These are phyloP conservation scores for Bombycilla garrulus DNA, from an alignment of 2,113 vertebrate species.

Conservation along the genomic window DNA sequence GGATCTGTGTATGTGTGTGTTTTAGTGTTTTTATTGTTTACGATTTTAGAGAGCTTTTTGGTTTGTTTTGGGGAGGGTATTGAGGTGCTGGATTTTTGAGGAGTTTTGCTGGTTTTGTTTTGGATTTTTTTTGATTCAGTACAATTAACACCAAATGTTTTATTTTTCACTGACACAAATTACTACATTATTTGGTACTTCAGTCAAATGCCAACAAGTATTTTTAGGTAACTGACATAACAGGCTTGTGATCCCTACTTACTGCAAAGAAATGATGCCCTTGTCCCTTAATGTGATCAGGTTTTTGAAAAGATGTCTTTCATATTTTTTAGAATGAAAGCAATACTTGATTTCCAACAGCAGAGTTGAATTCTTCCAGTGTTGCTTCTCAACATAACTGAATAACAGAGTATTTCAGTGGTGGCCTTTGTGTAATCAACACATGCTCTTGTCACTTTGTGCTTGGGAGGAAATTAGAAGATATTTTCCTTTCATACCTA, in stretches of 20 bases:
- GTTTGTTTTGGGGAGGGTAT: neutral
- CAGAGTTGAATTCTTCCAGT: neutral
- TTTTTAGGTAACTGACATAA: neutral
- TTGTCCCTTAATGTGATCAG: neutral
- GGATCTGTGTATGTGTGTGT: accelerated
- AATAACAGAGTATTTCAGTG: neutral
- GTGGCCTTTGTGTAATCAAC: conserved; percentile 37
- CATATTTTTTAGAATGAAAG: conserved; percentile 9
- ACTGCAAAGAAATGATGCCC: neutral
- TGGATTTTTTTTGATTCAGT: neutral
- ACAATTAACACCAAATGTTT: neutral
- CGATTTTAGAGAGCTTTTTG: neutral
- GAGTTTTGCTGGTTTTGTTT: accelerated
- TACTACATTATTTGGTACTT: neutral
- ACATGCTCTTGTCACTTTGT: neutral
- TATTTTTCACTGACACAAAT: neutral
- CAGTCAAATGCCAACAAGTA: neutral
- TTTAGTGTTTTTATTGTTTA: neutral
- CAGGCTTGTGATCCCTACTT: neutral
- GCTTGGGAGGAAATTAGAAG: conserved; percentile 51
- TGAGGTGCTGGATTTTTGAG: neutral
- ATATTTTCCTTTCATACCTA: conserved; percentile 22
- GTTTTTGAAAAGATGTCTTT: neutral
- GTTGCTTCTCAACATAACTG: neutral
- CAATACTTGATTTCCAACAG: neutral